Base-by-base conservation (phyloP, 2,797 vertebrate genomes). In the Yasuhikotakia modesta region DNA sequence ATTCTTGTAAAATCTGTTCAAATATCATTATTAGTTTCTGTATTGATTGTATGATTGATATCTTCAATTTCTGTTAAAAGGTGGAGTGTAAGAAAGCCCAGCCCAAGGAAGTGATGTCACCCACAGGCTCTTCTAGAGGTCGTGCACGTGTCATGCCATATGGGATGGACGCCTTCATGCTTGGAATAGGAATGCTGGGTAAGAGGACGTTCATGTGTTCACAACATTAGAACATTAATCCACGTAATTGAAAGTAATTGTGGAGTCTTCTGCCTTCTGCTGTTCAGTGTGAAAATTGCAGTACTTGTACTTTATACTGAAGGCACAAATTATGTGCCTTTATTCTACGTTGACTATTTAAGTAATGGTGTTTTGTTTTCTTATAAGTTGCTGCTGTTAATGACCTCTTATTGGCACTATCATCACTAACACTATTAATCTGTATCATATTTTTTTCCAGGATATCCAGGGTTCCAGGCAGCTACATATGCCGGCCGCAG, bases 121-220 rank as follows among this genome's bases (percentile, higher is more conserved):
- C 97, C 1, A 98, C 96, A 0, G 97, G 97, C 86, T 97, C 97
- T 0, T 96, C 97, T 63, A 94, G 97, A 87, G 97, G 97, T 65
- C 94, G 97, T 86, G 97, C 97, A 87, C 94, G 97, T 80, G 97
- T 99, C 85, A 97, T 99, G 96, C 97, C 97, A 84, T 99, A 99
- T 4, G 97, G 97, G 84, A 99, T 99, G 97, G 97, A 99, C 24
- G 97, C 97, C 88, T 99, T 99, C 91, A 99, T 99, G 97, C 93
- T 99, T 79, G 97, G 97, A 79, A 99, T 99, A n/a, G 97, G 97
- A 91, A 99, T 99, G 97, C 93, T 99, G 89, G 97, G 97, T 99
- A 94, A 86, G 78, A 82, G n/a, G n/a, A n/a, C n/a, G n/a, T n/a
- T n/a, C n/a, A 81, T 79, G 71, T 14, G 48, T 60, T 50, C 69